Base-by-base conservation (phyloP, 2,888 invertebrate species). In the Eupithecia exiguata region DNA sequence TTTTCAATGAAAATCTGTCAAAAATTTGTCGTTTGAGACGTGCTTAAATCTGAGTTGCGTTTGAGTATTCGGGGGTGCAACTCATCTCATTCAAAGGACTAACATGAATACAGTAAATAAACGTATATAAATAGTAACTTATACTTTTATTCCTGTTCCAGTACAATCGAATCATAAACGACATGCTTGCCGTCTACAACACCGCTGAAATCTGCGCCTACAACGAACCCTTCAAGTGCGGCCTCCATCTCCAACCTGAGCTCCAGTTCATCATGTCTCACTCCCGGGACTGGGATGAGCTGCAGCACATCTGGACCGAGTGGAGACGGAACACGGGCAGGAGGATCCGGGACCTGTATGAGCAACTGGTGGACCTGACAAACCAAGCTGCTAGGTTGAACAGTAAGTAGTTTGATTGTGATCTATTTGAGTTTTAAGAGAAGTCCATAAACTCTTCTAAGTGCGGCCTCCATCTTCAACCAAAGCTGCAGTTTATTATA, bases 151-250 rank as follows among this genome's bases (percentile, higher is more conserved):
- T 1, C 18, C 10, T 7, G 5, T 87, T 93, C 46, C 95, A 98
- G 98, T 98, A 98, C 89, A 98, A 98, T 90, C 96, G 97, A 67
- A 91, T 98, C 58, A 97, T 98, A 81, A 98, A 98, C 85, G 97
- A 98, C 86, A 98, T 98, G 98, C 94, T 98, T 21, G 96, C 97
- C 0, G 96, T 98, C 0, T 98, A 98, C 92, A 98, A 98, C 86
- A 96, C 96, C 0, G 98, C 98, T 0, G 96, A 97, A 71, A 96
- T 98, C 76, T 98, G 98, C 86, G 97, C 96, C 0, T 97, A 97
- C 91, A 97, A 98, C 85, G 97, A 97, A 84, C 97, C 97, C 0
- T 97, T 97, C 88, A 95, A 96, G 78, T 98, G 98, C 79, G 97
- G 97, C 0, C 92, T 98, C 0, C 96, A 97, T 63, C 94, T 98